Conservation (phyloP, 2,113 vertebrate genomes). For the Indri indri region DNA sequence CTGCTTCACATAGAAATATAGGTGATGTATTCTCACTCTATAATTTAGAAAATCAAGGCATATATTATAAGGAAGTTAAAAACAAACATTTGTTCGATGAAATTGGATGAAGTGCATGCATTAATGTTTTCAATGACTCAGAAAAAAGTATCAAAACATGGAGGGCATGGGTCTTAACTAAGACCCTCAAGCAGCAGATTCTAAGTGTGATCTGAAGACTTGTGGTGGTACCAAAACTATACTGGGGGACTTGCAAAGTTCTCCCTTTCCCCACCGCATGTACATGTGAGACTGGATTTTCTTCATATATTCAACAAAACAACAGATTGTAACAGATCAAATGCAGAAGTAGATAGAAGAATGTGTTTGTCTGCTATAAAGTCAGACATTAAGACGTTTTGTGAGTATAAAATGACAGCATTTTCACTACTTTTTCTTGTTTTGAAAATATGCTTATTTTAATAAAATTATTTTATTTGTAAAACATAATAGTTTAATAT, state of each 20-base stretch:
- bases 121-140: not conserved
- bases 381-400: not conserved
- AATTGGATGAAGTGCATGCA: not conserved
- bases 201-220: not conserved
- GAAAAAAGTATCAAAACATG: not conserved
- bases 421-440: not conserved
- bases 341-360: not conserved
- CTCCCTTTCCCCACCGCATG: fast-evolving
- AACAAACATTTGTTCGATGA: not conserved
- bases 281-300: not conserved
- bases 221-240: fast-evolving
- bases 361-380: not conserved
- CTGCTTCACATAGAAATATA: not conserved
- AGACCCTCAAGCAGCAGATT: not conserved
- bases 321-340: not conserved
- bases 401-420: not conserved
- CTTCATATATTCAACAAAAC: not conserved
- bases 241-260: fast-evolving
- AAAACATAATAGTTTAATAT: not conserved
- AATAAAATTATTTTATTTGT: not conserved
- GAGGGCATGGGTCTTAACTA: not conserved
- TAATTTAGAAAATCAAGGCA: not conserved
- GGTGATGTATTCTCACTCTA: not conserved
- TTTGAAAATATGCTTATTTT: not conserved
- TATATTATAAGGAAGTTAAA: not conserved